Evolutionary conservation across 1,140 invertebrate genomes (phyloP).

Genomic region (Dolichoris vasculosae): DNA sequence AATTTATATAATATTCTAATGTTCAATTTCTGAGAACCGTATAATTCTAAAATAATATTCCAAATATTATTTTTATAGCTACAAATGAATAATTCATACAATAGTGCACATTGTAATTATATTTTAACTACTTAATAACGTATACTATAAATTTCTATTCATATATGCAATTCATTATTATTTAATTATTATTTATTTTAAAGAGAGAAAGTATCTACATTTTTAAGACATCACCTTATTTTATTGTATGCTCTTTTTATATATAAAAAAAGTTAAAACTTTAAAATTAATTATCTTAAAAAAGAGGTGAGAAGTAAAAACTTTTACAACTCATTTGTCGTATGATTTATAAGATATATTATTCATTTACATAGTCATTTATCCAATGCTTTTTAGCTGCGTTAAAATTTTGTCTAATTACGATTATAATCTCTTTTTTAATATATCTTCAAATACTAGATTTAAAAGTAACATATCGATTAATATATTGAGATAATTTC

Average conservation of each 20-base stretch:
- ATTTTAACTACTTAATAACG: background rate
- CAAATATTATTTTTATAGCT: background rate
- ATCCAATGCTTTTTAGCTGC: too few species aligned
- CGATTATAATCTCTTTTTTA: too few species aligned
- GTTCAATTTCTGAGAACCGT: background rate
- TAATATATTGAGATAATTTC: too few species aligned
- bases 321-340: too few species aligned
- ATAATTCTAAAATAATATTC: background rate
- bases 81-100: conserved; percentile 5
- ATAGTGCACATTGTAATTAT: background rate
- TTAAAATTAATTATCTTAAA: too few species aligned
- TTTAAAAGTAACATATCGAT: too few species aligned
- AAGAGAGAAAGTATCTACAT: background rate
- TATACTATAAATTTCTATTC: background rate
- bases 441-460: too few species aligned
- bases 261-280: too few species aligned
- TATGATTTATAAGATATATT: too few species aligned
- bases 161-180: background rate
- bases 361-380: too few species aligned
- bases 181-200: conserved; percentile 7
- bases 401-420: too few species aligned
- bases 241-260: background rate
- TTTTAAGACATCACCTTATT: background rate
- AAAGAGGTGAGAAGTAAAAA: too few species aligned
- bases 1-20: background rate